Evolutionary conservation across 2,797 vertebrate genomes (phyloP).

Genomic region (Selene dorsalis): DNA sequence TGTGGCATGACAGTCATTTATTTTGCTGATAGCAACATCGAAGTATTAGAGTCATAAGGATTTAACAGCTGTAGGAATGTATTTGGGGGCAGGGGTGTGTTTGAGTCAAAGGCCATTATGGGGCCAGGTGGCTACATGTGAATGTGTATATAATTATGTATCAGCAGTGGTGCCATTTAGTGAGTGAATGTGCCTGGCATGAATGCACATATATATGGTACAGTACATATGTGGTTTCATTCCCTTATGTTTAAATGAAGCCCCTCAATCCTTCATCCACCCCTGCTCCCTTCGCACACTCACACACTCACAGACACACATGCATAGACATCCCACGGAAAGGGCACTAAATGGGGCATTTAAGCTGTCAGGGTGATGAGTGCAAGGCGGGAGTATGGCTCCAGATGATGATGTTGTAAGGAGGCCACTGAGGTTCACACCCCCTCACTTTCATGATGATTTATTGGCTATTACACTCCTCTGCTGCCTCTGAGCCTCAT

Average conservation of each 20-base stretch:
- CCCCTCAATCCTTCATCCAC: conserved; percentile 7
- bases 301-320: conserved; percentile 5
- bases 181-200: conserved; percentile 14
- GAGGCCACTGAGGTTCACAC: conserved; percentile 61
- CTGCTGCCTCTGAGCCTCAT: conserved; percentile 27
- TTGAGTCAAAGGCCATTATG: conserved; percentile 17
- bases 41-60: conserved; percentile 53
- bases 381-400: conserved; percentile 53
- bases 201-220: conserved; percentile 6
- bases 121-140: background rate
- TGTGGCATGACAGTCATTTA: conserved; percentile 6
- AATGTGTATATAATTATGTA: background rate
- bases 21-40: conserved; percentile 48
- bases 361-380: conserved; percentile 77
- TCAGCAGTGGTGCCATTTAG: background rate
- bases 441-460: conserved; percentile 64
- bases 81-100: conserved; percentile 28
- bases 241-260: conserved; percentile 36
- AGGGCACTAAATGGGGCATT: conserved; percentile 72
- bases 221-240: conserved; percentile 9
- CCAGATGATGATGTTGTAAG: conserved; percentile 66
- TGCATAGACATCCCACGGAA: conserved; percentile 32
- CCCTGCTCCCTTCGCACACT: background rate
- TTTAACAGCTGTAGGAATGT: conserved; percentile 49
- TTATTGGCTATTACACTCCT: conserved; percentile 41